Percentiles rank a stretch among this genome's conserved stretches.
Conservation (phyloP, 2,113 vertebrate genomes). For the Dolichotis patagonum region DNA sequence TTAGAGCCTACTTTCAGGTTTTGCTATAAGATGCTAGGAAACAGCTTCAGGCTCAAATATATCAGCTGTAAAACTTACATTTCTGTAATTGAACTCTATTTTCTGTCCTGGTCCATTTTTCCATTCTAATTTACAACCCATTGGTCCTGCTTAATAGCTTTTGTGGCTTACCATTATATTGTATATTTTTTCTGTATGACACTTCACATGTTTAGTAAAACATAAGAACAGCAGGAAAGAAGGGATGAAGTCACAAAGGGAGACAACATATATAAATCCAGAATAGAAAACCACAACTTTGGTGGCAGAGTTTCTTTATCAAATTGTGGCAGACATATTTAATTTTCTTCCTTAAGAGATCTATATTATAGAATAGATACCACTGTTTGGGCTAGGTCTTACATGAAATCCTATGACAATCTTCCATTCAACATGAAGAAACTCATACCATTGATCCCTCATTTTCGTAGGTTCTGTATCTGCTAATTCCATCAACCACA, state of each 20-base stretch:
- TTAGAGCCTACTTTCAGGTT: not conserved
- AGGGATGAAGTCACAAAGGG: not conserved
- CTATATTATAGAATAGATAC: not conserved
- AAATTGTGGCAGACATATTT: not conserved
- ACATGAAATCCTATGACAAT: not conserved
- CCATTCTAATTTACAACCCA: not conserved
- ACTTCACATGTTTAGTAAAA: not conserved
- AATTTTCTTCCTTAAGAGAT: not conserved
- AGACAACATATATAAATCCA: not conserved
- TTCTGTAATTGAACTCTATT: constrained; percentile 7
- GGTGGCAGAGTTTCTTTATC: not conserved
- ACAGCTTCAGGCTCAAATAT: not conserved
- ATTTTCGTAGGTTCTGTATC: not conserved
- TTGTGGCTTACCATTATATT: not conserved
- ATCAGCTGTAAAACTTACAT: not conserved
- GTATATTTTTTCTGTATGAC: not conserved
- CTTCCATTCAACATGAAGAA: not conserved
- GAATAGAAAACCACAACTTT: not conserved
- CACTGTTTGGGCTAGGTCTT: not conserved
- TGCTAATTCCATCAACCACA: not conserved
- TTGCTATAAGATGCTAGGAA: not conserved
- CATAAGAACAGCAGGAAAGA: not conserved
- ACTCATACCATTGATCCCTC: not conserved
- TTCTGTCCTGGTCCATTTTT: not conserved
- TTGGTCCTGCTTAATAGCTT: not conserved